Evolutionary conservation across 2,888 invertebrate species (phyloP), one percentile per base, ranked within the genome.

Genomic region (Drosophila pegasa): DNA sequence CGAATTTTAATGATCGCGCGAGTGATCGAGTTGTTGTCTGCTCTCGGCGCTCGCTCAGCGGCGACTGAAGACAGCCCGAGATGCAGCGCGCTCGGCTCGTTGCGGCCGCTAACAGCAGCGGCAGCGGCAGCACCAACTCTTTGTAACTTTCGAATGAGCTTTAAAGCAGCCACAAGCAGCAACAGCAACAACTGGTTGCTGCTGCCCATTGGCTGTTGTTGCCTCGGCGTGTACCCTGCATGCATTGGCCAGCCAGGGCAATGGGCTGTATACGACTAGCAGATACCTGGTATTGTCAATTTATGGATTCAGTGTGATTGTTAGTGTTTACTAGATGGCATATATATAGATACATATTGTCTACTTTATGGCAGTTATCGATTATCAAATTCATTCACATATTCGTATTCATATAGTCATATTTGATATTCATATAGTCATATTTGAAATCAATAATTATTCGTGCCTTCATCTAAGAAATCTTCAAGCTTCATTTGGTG

Each of bases 1-100:
- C 48, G 35, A 52, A 62, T 0, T 59, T 0, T 59, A 62, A 62
- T 27, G 27, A 72, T 37, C 56, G 66, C 40, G 62, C 52, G 51
- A 38, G 37, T 38, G 64, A 61, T 68, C 87, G 82, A 71, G 72
- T 70, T 62, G 72, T 69, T 84, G 81, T 87, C 79, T 78, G 75
- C 75, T 73, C 83, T 83, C 84, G 80, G 73, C 81, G 88, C 88
- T 89, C 86, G 88, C 88, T 83, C 78, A 70, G 82, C 83, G 81
- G 77, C 88, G 78, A 88, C 60, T 54, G 61, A 33, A 47, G 50
- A 47, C 60, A 66, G 62, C 80, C 58, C 62, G 41, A 58, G 85
- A 80, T 84, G 82, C 82, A 85, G 79, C 79, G 37, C 37, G 57
- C 12, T 57, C 54, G 64, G 50, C 60, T 55, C 52, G 58, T 52